Conservation (phyloP, 37 sponge, comb jelly and placozoan genomes). For the Aplysina aerophoba region DNA sequence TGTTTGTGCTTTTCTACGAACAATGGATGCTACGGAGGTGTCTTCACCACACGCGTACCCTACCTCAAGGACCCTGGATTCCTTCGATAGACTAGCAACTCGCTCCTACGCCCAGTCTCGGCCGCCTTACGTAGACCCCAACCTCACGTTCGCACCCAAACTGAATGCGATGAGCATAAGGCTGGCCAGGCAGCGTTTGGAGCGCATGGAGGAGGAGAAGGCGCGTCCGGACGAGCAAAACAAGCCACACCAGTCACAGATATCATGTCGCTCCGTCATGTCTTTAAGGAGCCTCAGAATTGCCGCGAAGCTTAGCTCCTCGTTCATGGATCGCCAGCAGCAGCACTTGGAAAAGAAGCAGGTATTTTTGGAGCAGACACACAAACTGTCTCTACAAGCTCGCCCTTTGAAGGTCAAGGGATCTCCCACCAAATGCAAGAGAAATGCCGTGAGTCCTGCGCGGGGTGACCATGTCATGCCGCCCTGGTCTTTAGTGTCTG, state of each 20-base stretch:
- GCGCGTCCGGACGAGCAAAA: not conserved
- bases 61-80: no score
- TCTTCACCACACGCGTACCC: no score
- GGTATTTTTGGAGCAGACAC: constrained; percentile 25
- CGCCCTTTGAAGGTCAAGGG: no score
- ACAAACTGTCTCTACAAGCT: not conserved
- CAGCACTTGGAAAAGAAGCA: constrained; percentile 59
- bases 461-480: no score
- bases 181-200: constrained; percentile 56
- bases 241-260: constrained; percentile 12
- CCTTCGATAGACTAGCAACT: no score
- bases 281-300: constrained; percentile 59
- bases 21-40: no score
- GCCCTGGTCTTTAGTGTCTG: no score
- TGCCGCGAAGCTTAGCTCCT: constrained; percentile 57
- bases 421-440: no score
- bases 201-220: constrained; percentile 23
- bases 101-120: no score
- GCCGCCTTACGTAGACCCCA: not conserved
- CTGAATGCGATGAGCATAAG: constrained; percentile 61
- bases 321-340: constrained; percentile 68
- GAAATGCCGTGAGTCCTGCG: no score
- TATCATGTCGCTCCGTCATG: constrained; percentile 68
- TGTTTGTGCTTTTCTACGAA: no score
- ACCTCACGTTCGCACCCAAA: constrained; percentile 70